Conservation (phyloP, 2,113 vertebrate species). For the Seriola quinqueradiata region DNA sequence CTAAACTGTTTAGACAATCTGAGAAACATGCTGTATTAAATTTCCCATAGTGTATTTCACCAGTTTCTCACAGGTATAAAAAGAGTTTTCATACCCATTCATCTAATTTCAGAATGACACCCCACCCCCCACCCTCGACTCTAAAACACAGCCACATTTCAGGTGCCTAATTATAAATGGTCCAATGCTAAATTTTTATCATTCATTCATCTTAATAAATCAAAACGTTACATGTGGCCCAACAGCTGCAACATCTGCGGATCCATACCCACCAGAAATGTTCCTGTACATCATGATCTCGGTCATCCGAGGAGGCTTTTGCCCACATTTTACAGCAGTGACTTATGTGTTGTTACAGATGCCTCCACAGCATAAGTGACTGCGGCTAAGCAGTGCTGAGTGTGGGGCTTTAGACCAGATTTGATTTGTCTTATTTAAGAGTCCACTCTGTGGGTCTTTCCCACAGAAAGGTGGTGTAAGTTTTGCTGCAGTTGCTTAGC, state of each 20-base stretch:
- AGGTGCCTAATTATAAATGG: conserved; percentile 1
- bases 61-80: conserved; percentile 51
- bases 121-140: background rate
- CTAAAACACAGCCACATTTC: conserved; percentile 1
- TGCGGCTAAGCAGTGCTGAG: conserved; percentile 61
- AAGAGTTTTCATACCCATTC: conserved; percentile 19
- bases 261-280: conserved; percentile 28
- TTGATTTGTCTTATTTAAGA: conserved; percentile 78
- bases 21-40: conserved; percentile 20
- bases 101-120: conserved; percentile 7
- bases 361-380: conserved; percentile 65
- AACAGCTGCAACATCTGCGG: conserved; percentile 53
- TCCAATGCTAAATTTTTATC: background rate
- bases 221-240: conserved; percentile 1
- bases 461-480: conserved; percentile 73
- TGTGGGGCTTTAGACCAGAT: conserved; percentile 66
- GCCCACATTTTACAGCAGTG: conserved; percentile 41
- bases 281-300: conserved; percentile 15
- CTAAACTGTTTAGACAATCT: conserved; percentile 24
- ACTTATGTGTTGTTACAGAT: conserved; percentile 68
- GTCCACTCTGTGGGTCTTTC: conserved; percentile 75
- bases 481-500: conserved; percentile 81
- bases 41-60: conserved; percentile 14
- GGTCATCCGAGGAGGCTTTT: conserved; percentile 40
- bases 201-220: conserved; percentile 23